Evolutionary conservation across 2,888 invertebrate genomes (phyloP).

Genomic region (Heliconius aoede): DNA sequence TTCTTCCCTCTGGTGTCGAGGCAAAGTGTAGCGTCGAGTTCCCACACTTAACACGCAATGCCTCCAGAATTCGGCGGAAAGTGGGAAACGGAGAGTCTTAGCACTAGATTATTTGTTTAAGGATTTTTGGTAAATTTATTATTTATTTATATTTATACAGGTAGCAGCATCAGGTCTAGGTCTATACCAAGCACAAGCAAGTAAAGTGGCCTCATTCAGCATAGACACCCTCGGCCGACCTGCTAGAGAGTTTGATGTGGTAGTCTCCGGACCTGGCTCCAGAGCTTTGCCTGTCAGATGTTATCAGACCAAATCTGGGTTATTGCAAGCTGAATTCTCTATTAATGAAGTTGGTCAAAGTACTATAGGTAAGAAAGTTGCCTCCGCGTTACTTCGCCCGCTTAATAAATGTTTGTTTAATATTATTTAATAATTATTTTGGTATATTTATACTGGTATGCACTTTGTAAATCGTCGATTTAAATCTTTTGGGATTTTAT

Average conservation of each 20-base stretch:
- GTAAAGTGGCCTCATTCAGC: constrained; percentile 92
- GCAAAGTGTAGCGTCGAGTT: too few species aligned
- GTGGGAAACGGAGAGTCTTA: too few species aligned
- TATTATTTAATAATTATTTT: too few species aligned
- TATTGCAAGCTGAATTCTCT: constrained; percentile 96
- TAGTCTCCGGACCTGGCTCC: constrained; percentile 91
- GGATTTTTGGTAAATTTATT: not conserved
- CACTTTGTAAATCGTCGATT: too few species aligned
- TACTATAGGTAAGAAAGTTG: constrained; percentile 80
- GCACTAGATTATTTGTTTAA: not conserved
- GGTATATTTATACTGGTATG: too few species aligned
- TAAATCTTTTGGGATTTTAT: too few species aligned
- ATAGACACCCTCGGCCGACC: constrained; percentile 94
- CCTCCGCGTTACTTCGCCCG: not conserved
- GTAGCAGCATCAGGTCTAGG: constrained; percentile 91
- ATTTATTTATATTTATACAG: constrained; percentile 50
- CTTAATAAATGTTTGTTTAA: too few species aligned
- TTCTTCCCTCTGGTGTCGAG: too few species aligned
- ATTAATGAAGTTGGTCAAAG: constrained; percentile 89
- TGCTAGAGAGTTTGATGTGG: constrained; percentile 95
- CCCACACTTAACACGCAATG: too few species aligned
- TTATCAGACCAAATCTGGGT: constrained; percentile 97
- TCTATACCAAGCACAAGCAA: constrained; percentile 92
- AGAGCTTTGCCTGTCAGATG: constrained; percentile 94
- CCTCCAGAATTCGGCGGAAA: too few species aligned